Evolutionary conservation across 2,888 invertebrate genomes (phyloP), one percentile per base, ranked within the genome.

Genomic region (Drosophila meridionalis): DNA sequence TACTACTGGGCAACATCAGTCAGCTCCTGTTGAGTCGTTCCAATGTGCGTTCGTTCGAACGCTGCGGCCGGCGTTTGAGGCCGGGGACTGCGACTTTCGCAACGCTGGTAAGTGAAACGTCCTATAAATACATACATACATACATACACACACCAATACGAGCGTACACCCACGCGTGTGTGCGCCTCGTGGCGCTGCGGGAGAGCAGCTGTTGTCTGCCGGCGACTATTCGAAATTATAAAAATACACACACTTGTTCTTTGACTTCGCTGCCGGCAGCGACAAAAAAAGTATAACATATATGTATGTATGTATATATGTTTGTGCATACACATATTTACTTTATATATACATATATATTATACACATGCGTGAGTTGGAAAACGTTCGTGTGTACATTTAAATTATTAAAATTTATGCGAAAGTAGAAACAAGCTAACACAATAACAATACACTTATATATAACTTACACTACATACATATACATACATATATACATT

Each of bases 1-100:
- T 94, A 93, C 94, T 94, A 93, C 94, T 94, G 93, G 94, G 94
- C 93, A 93, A 94, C 92, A 94, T 95, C 93, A 94, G 94, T 93
- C 93, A 95, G 92, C 93, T 95, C 92, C 93, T 94, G 90, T 94
- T 94, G 91, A 94, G 94, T 32, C 85, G 84, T 58, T 77, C 95
- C 93, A 94, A 94, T 93, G 52, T 66, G 48, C 72, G 64, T 93
- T 94, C 76, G 30, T 78, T 78, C 32, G 78, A 81, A 45, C 73
- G 75, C 36, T 72, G 81, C 55, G 85, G 94, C 93, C 80, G 91
- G 78, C 92, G 92, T 58, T 76, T 92, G 73, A 82, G 85, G 81
- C 92, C 93, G 67, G 78, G 84, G 61, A 59, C 61, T n/a, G 65
- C 87, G 55, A 83, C 81, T 59, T 82, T 83, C 76, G 79, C 81